Evolutionary conservation across 1,140 invertebrate species (phyloP).

Genomic region (Drosophila punjabiensis): DNA sequence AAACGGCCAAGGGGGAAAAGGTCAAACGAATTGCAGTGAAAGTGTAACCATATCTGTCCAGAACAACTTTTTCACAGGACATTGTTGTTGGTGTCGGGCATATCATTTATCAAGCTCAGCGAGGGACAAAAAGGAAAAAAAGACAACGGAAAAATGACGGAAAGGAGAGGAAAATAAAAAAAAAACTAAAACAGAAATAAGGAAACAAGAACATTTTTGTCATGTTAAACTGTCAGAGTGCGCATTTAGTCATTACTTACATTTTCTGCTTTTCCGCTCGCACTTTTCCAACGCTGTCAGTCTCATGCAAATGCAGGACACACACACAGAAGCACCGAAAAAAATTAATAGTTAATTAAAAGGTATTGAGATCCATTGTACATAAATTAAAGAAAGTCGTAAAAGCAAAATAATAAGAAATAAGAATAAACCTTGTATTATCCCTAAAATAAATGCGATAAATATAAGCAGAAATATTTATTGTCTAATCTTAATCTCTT

Average conservation of each 20-base stretch:
- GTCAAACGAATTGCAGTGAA: slow-evolving; percentile 56
- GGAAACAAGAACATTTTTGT: slow-evolving; percentile 79
- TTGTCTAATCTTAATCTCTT: background rate
- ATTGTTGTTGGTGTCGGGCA: slow-evolving; percentile 35
- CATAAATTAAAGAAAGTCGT: background rate
- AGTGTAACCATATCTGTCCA: slow-evolving; percentile 62
- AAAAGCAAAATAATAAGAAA: background rate
- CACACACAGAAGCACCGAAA: slow-evolving; percentile 11
- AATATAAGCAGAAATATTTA: too few species aligned
- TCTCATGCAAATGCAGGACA: slow-evolving; percentile 62
- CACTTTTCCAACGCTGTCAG: slow-evolving; percentile 52
- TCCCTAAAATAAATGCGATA: background rate
- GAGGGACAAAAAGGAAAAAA: slow-evolving; percentile 11
- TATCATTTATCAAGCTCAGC: slow-evolving; percentile 82
- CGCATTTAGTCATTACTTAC: slow-evolving; percentile 84
- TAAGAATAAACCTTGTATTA: background rate
- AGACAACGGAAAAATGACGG: slow-evolving; percentile 16
- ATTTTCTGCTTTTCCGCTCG: slow-evolving; percentile 50
- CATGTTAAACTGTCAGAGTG: slow-evolving; percentile 83
- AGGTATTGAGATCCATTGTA: background rate
- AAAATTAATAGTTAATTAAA: background rate
- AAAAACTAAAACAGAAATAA: slow-evolving; percentile 57
- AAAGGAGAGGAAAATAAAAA: slow-evolving; percentile 15
- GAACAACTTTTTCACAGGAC: slow-evolving; percentile 46
- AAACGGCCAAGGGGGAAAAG: slow-evolving; percentile 24